phyloP scores from a whole-genome alignment of 2,113 vertebrate species.

The Trichechus manatus region DNA sequence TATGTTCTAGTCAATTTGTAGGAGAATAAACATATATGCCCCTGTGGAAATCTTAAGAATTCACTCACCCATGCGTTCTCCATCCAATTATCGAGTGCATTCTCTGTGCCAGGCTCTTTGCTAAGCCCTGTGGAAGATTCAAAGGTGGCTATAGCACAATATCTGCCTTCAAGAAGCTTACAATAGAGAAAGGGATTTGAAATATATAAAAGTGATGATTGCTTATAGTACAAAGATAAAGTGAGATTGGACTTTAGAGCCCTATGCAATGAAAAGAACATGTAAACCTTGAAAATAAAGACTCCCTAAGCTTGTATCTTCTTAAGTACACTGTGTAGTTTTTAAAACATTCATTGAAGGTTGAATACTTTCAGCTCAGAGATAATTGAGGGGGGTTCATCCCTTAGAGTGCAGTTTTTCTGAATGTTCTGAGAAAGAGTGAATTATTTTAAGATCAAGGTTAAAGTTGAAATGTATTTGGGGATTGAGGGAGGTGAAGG shows the following conservation, averaged over 20 bases:
- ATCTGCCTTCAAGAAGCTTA: constrained; percentile 6
- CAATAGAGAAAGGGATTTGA: constrained; percentile 14
- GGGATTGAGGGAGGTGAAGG: neutral
- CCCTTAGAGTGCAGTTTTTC: constrained; percentile 52
- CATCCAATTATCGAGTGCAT: neutral
- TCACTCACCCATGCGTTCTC: neutral
- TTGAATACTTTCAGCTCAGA: constrained; percentile 42
- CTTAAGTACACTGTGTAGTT: neutral
- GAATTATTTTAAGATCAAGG: constrained; percentile 46
- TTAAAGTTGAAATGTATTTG: constrained; percentile 41
- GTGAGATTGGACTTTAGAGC: constrained; percentile 2
- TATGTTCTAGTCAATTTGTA: neutral
- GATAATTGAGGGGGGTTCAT: neutral
- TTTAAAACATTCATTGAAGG: constrained; percentile 12
- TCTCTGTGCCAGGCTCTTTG: neutral
- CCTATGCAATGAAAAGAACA: neutral
- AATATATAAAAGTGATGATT: neutral
- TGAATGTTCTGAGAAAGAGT: constrained; percentile 65
- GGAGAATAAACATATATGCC: neutral
- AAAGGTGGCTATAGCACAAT: neutral
- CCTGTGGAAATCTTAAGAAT: neutral
- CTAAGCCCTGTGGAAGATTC: neutral
- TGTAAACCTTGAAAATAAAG: neutral
- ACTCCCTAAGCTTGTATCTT: neutral
- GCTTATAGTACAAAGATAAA: neutral